Percentiles rank a stretch among this genome's conserved stretches.
Evolutionary conservation across 2,797 vertebrate genomes (phyloP).

Genomic region (Streptopelia turtur): DNA sequence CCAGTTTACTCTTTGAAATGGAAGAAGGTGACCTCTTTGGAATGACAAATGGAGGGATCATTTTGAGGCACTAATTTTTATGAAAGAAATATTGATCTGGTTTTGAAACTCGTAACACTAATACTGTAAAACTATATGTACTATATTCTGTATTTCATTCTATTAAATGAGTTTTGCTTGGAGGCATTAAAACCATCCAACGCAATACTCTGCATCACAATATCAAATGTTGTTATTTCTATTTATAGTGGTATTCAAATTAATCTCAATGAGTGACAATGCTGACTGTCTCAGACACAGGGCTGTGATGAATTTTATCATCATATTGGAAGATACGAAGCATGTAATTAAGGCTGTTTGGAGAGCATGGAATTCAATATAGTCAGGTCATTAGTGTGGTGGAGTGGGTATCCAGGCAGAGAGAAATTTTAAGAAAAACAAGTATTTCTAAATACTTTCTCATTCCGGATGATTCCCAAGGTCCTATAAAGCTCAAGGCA

Average conservation of each 20-base stretch:
- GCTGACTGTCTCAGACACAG: conserved; percentile 49
- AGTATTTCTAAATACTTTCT: not conserved
- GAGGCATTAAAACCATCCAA: not conserved
- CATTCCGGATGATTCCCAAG: not conserved
- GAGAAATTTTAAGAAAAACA: not conserved
- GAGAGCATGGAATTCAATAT: conserved; percentile 63
- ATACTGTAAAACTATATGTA: conserved; percentile 9
- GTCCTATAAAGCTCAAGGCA: not conserved
- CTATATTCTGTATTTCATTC: conserved; percentile 2
- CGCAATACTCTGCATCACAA: not conserved
- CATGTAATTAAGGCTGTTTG: conserved; percentile 75
- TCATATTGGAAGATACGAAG: conserved; percentile 65
- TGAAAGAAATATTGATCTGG: conserved; percentile 65
- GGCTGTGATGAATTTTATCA: conserved; percentile 66
- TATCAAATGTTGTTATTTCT: conserved; percentile 65
- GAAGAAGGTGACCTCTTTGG: conserved; percentile 50
- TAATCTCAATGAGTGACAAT: conserved; percentile 67
- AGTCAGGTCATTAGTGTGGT: conserved; percentile 42
- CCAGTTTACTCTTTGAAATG: not conserved
- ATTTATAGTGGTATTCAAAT: conserved; percentile 72
- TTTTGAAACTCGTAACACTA: conserved; percentile 22
- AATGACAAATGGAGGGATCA: conserved; percentile 49
- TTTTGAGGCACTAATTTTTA: conserved; percentile 50
- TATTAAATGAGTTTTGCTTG: conserved; percentile 38
- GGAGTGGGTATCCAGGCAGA: conserved; percentile 5